Evolutionary conservation across 2,888 invertebrate species (phyloP).

Genomic region (Cinara cedri): DNA sequence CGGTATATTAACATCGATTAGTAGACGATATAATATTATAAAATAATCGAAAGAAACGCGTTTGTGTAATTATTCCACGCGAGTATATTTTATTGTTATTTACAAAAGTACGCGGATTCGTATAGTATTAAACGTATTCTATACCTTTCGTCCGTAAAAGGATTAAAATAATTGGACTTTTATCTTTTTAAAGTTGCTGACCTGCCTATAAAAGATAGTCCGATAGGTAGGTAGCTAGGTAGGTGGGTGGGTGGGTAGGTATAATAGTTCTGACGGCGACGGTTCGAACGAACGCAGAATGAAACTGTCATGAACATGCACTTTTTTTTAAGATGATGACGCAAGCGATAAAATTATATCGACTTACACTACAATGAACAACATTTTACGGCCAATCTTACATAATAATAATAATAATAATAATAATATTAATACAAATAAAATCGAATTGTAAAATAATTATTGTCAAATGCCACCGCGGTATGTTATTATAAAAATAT

Average conservation of each 20-base stretch:
- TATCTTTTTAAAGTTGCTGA: not conserved
- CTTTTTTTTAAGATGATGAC: not conserved
- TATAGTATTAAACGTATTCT: not conserved
- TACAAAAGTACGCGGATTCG: not conserved
- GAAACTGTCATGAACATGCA: not conserved
- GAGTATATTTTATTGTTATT: not conserved
- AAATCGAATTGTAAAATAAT: too few species aligned
- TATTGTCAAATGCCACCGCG: too few species aligned
- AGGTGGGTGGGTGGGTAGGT: too few species aligned
- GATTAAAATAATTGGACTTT: slow-evolving; percentile 29
- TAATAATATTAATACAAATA: too few species aligned
- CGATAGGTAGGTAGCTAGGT: not conserved
- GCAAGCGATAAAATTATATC: not conserved
- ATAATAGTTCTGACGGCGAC: not conserved
- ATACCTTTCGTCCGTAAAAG: not conserved
- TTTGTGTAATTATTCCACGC: too few species aligned
- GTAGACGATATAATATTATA: too few species aligned
- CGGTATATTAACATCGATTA: too few species aligned
- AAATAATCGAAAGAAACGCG: too few species aligned
- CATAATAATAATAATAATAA: not conserved
- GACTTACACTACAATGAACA: not conserved
- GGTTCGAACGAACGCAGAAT: not conserved
- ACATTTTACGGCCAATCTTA: not conserved
- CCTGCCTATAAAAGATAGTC: not conserved
- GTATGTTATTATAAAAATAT: too few species aligned